phyloP scores from a whole-genome alignment of 2,113 vertebrate species.

The Nematolebias whitei region DNA sequence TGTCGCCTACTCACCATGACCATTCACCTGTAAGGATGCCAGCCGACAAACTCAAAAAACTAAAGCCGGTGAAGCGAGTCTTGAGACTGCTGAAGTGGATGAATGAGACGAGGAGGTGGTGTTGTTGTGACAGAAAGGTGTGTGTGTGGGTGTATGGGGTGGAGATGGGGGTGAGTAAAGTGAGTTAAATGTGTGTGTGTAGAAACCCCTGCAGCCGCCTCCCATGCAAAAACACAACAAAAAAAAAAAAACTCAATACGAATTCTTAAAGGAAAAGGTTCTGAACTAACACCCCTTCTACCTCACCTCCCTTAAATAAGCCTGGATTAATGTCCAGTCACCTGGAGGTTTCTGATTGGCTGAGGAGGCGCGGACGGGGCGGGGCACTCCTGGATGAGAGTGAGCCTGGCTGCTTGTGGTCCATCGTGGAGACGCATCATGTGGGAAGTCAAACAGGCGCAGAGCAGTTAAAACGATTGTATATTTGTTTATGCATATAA shows the following conservation, averaged over 20 bases:
- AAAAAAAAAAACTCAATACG: conserved; percentile 20
- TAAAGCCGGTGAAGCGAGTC: conserved; percentile 28
- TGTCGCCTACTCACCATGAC: conserved; percentile 93
- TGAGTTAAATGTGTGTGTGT: conserved; percentile 12
- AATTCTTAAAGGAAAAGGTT: conserved; percentile 2
- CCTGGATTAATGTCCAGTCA: too few species aligned
- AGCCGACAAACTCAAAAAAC: conserved; percentile 15
- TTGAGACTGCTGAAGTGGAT: conserved; percentile 33
- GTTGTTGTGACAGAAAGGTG: conserved; percentile 1
- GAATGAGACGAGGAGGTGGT: conserved; percentile 35
- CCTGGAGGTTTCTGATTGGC: conserved; percentile 86
- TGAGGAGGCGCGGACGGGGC: conserved; percentile 60
- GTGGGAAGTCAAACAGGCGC: background rate
- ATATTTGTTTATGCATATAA: background rate
- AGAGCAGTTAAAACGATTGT: conserved; percentile 14
- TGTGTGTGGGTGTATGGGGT: too few species aligned
- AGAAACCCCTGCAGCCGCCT: conserved; percentile 6
- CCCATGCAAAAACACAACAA: conserved; percentile 28
- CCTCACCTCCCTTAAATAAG: conserved; percentile 67
- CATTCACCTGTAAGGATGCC: conserved; percentile 84
- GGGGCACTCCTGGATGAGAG: conserved; percentile 62
- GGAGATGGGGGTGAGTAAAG: conserved; percentile 15
- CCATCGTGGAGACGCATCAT: background rate
- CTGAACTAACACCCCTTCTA: conserved; percentile 71
- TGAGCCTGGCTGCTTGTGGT: conserved; percentile 29